These are phyloP conservation scores for Bombyx mori DNA, from an alignment of 1,140 invertebrate genomes.

Conservation along the genomic window ASM3026992v2 NC_085111.1:5620501-5621000, in stretches of 20 bases:
- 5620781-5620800: constrained; percentile 17
- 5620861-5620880: constrained; percentile 61
- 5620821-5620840: not conserved
- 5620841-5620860: constrained; percentile 6
- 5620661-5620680: no score
- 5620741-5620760: constrained; percentile 57
- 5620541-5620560: no score
- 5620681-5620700: constrained; percentile 72
- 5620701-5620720: constrained; percentile 85
- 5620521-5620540: no score
- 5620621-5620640: no score
- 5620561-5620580: no score
- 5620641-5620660: no score
- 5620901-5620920: constrained; percentile 79
- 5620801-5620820: constrained; percentile 13
- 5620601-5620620: no score
- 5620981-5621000: constrained; percentile 30
- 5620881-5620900: constrained; percentile 56
- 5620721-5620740: constrained; percentile 78
- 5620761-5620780: no score
- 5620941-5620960: constrained; percentile 79
- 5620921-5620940: constrained; percentile 87
- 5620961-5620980: constrained; percentile 77
- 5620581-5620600: no score
- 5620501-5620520: no score